phyloP scores from a whole-genome alignment of 2,797 vertebrate genomes.

The Forpus xanthops region DNA sequence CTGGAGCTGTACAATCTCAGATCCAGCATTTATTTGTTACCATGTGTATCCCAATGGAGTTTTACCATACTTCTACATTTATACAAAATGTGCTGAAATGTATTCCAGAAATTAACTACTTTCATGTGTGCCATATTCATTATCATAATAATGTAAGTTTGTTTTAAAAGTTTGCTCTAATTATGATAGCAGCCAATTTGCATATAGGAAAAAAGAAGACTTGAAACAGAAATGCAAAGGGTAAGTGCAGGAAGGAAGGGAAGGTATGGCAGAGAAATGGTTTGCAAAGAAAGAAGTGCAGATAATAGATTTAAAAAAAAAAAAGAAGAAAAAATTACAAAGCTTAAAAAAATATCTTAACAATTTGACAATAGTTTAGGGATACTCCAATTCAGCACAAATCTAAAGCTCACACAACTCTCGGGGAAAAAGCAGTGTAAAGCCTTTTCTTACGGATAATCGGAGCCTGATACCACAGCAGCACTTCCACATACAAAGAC shows the following conservation, averaged over 20 bases:
- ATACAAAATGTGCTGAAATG: slow-evolving; percentile 52
- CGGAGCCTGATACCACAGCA: not conserved
- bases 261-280: not conserved
- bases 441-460: not conserved
- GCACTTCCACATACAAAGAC: not conserved
- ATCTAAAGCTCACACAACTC: not conserved
- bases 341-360: not conserved
- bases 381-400: not conserved
- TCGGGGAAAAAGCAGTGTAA: not conserved
- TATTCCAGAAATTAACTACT: slow-evolving; percentile 57
- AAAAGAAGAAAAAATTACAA: not conserved
- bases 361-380: not conserved
- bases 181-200: not conserved
- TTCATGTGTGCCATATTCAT: slow-evolving; percentile 39
- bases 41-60: slow-evolving; percentile 45
- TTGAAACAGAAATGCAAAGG: not conserved
- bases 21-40: slow-evolving; percentile 67
- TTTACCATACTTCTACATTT: slow-evolving; percentile 53
- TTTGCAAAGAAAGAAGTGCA: not conserved
- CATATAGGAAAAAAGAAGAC: not conserved
- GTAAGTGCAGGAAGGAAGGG: not conserved
- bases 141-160: slow-evolving; percentile 31
- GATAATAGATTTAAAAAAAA: not conserved
- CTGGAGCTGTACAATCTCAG: slow-evolving; percentile 37
- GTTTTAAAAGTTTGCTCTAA: slow-evolving; percentile 56